Evolutionary conservation across 2,888 invertebrate species (phyloP).

Genomic region (Trissolcus brochymenae): DNA sequence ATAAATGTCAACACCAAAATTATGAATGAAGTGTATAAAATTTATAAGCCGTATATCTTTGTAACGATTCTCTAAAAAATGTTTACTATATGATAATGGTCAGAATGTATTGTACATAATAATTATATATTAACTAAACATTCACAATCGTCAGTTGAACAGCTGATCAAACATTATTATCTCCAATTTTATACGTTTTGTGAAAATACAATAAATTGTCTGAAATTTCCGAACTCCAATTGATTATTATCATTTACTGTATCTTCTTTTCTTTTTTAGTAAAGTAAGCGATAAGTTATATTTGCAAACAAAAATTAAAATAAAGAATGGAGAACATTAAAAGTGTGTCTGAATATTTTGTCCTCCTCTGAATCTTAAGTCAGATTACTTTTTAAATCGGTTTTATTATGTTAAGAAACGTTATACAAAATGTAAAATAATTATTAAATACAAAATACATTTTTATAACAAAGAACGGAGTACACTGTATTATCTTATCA

Average conservation of each 20-base stretch:
- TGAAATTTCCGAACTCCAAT: neutral
- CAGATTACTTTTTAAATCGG: too few species aligned
- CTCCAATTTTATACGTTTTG: conserved; percentile 25
- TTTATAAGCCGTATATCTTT: too few species aligned
- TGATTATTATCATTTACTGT: conserved; percentile 11
- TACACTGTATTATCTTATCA: conserved; percentile 22
- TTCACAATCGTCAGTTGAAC: neutral
- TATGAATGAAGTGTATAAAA: conserved; percentile 1
- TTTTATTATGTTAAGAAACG: conserved; percentile 1
- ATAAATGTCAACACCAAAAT: neutral
- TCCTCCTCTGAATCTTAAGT: too few species aligned
- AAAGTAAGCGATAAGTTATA: neutral
- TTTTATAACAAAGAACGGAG: conserved; percentile 33
- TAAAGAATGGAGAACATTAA: too few species aligned
- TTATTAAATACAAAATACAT: conserved; percentile 26
- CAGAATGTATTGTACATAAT: neutral
- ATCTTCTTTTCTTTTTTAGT: conserved; percentile 4
- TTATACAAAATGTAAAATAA: conserved; percentile 3
- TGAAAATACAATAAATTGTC: conserved; percentile 8
- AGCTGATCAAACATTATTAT: too few species aligned
- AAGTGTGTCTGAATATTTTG: too few species aligned
- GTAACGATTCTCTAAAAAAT: too few species aligned
- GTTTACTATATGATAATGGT: too few species aligned
- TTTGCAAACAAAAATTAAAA: too few species aligned
- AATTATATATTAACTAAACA: neutral